Base-by-base conservation (phyloP, 2,888 invertebrate species). In the Tiliacea aurago region DNA sequence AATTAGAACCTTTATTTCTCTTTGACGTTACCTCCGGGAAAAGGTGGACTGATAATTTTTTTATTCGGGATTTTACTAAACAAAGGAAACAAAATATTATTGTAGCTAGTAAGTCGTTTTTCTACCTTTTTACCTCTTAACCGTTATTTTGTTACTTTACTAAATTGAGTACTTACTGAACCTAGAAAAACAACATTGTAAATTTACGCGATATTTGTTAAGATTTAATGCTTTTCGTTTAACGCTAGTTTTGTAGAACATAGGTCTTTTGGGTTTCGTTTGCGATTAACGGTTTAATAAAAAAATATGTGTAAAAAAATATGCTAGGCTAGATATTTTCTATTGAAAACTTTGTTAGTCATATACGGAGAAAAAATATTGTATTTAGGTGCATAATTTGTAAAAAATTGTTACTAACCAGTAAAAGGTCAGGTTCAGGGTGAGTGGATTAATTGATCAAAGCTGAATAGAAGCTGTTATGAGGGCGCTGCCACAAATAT, bases 171-270 rank as follows among this genome's bases (percentile, higher is more conserved):
- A 37, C 7, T 20, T 43, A 18, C 23, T 59, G 15, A 65, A 71
- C 43, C 13, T 62, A 65, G 20, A 67, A 63, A 61, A 67, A 33
- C 53, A 43, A 13, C 2, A 37, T 28, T 1, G 28, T 23, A 13
- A 59, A 68, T 66, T 81, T 41, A 71, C 55, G 41, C 23, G 45
- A 67, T 72, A 56, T 85, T 82, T 61, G 51, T n/a, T 56, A 73
- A 49, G 76, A 82, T 84, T 74, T 47, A 77, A 67, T 55, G 61
- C 11, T 69, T 67, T 59, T 63, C 23, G 28, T n/a, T n/a, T 23
- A 45, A 15, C 55, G 56, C 49, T 72, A 47, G 65, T 74, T 70
- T 72, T 51, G n/a, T 55, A 43, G 43, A 66, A 81, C 13, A 72
- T 13, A 1, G 13, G 15, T 41, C 59, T 70, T 67, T 78, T 7